Evolutionary conservation across 2,113 vertebrate species (phyloP), one percentile per base, ranked within the genome.

Genomic region (Upupa epops): DNA sequence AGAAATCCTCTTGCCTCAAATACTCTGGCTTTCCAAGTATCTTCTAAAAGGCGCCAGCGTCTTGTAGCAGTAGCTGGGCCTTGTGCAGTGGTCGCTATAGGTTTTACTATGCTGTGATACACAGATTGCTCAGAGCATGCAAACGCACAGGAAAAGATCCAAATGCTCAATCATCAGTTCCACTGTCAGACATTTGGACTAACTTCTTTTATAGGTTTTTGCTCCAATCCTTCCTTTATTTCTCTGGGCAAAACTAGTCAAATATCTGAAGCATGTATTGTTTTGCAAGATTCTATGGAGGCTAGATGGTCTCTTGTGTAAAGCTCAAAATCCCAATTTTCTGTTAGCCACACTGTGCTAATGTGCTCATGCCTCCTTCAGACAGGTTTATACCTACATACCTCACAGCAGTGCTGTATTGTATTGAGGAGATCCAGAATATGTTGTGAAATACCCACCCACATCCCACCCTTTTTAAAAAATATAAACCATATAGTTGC

Each of bases 281-380:
- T 89, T 96, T 86, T 92, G 51, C 56, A 93, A 96, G 90, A 86
- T 29, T 46, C 45, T 94, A 34, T 86, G 92, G 72, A 76, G 52
- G 69, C 75, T 86, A 92, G 91, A 51, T 54, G 64, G 75, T 97
- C 88, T 94, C 86, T 61, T 64, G 88, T 89, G 89, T 74, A 79
- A 93, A 96, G 70, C 83, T 86, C 88, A 74, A 96, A 90, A 83
- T 88, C 86, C 82, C 90, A 45, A 93, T 93, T 92, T 96, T 81
- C 87, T 93, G 84, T 89, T 95, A 88, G 92, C 84, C 25, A 54
- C 11, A 8, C 76, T 71, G 85, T 68, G 75, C 74, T 95, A 46
- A 82, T 58, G 5, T 56, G 36, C 32, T 31, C 32, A 8, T 83
- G 78, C 78, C 94, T 81, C 74, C 64, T 86, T 69, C 83, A 80